These are phyloP conservation scores for Enhydra lutris DNA, from an alignment of 2,113 vertebrate genomes.

Conservation along the genomic window DNA sequence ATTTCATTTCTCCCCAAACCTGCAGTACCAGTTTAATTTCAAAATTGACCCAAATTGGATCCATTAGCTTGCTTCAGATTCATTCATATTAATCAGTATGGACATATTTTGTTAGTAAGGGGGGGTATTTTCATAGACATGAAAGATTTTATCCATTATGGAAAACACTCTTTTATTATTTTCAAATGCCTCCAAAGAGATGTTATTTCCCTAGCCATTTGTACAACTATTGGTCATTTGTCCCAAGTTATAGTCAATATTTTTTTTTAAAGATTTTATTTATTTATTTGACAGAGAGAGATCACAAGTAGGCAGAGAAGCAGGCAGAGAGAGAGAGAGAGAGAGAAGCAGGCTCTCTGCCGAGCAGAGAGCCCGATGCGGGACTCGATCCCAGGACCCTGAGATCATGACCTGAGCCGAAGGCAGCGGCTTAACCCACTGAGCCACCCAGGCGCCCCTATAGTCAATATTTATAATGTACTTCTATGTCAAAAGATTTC, in stretches of 20 bases:
- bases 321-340: too few relatives aligned
- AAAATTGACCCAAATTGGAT: background rate
- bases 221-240: background rate
- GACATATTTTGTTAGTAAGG: background rate
- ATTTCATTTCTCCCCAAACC: background rate
- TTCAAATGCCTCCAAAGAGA: background rate
- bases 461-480: background rate
- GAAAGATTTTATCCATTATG: background rate
- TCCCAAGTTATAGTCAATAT: background rate
- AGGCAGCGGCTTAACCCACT: too few relatives aligned
- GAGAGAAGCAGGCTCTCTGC: too few relatives aligned
- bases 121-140: background rate
- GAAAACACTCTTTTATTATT: background rate
- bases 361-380: too few relatives aligned
- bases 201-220: background rate
- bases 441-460: too few relatives aligned
- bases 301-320: too few relatives aligned
- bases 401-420: too few relatives aligned
- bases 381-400: too few relatives aligned
- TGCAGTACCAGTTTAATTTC: background rate
- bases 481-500: background rate
- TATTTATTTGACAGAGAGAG: too few relatives aligned
- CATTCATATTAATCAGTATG: background rate
- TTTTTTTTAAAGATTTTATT: too few relatives aligned
- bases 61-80: background rate